phyloP scores from a whole-genome alignment of 2,888 invertebrate species.

The Latheticus oryzae region DNA sequence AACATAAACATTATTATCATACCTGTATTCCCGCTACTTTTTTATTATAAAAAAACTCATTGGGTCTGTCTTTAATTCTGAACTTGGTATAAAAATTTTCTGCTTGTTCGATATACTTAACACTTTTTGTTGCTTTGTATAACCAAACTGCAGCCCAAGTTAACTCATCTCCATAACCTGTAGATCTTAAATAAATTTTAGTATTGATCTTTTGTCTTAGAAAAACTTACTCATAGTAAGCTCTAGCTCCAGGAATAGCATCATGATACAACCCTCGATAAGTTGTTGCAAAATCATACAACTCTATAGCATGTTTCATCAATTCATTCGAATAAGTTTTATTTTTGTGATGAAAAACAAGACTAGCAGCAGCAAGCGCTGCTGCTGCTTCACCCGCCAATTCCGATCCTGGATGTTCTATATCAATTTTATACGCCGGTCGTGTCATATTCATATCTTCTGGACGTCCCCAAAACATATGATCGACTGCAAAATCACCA shows the following conservation, averaged over 20 bases:
- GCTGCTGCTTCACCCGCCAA: constrained; percentile 72
- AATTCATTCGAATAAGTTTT: constrained; percentile 64
- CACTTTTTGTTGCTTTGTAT: constrained; percentile 67
- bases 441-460: constrained; percentile 71
- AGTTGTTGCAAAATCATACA: constrained; percentile 68
- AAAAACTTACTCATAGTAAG: constrained; percentile 66
- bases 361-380: constrained; percentile 69
- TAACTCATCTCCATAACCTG: constrained; percentile 70
- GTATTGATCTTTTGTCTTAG: neutral
- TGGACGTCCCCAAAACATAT: constrained; percentile 72
- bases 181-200: constrained; percentile 43
- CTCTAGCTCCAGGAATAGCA: constrained; percentile 67
- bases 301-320: constrained; percentile 66
- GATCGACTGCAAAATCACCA: constrained; percentile 70
- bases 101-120: constrained; percentile 66
- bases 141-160: constrained; percentile 71
- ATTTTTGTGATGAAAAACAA: constrained; percentile 66
- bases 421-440: constrained; percentile 70
- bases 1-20: constrained; percentile 5
- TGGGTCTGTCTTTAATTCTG: constrained; percentile 65
- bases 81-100: constrained; percentile 66
- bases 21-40: constrained; percentile 71
- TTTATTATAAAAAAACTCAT: constrained; percentile 69
- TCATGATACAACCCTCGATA: constrained; percentile 68
- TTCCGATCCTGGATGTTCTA: constrained; percentile 70